Evolutionary conservation across 1,140 invertebrate species (phyloP).

Genomic region (Formica selysi): DNA sequence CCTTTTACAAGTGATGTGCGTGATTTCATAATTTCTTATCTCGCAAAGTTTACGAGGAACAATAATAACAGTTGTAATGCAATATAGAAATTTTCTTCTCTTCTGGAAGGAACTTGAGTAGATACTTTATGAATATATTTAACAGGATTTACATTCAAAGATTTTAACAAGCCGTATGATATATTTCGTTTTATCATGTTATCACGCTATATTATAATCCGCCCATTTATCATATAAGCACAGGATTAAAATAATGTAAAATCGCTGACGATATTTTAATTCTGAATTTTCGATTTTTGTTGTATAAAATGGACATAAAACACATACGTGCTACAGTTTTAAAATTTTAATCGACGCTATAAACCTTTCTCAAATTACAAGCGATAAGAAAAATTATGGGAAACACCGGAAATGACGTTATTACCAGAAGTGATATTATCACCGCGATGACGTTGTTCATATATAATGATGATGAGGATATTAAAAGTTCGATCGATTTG

Average conservation of each 20-base stretch:
- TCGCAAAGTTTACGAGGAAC: background rate
- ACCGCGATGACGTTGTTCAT: conserved; percentile 20
- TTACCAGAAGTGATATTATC: background rate
- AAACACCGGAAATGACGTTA: background rate
- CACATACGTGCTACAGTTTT: background rate
- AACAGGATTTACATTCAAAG: conserved; percentile 1
- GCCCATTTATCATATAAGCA: background rate
- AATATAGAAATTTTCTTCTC: background rate
- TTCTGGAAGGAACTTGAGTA: background rate
- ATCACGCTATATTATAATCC: background rate
- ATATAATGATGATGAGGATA: conserved; percentile 35
- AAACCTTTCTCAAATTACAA: conserved; percentile 9
- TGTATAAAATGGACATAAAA: background rate
- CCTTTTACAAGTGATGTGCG: background rate
- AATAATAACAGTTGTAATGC: conserved; percentile 18
- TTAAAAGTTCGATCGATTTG: conserved; percentile 51
- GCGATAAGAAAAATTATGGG: conserved; percentile 1
- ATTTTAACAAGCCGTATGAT: conserved; percentile 23
- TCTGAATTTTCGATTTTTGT: background rate
- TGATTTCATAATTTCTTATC: conserved; percentile 17
- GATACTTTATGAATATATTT: background rate
- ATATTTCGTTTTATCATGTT: conserved; percentile 27
- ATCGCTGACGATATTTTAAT: conserved; percentile 3
- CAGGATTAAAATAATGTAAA: conserved; percentile 2
- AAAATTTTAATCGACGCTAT: conserved; percentile 22